These are phyloP conservation scores for Pegoplata infirma DNA, from an alignment of 2,888 invertebrate species.

Conservation along the genomic window DNA sequence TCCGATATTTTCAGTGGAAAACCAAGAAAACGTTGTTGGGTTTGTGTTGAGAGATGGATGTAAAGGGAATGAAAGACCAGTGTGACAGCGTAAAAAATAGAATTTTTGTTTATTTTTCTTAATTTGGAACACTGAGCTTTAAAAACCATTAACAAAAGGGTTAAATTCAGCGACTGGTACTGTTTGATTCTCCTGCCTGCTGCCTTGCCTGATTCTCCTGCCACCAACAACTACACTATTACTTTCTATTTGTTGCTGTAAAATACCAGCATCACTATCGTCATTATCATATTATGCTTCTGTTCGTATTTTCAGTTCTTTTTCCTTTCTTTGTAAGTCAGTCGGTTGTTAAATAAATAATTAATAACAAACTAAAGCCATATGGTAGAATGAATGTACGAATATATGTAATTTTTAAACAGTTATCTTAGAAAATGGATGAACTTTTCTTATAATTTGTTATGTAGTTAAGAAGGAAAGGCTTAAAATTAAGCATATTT, in stretches of 20 bases:
- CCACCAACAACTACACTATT: background rate
- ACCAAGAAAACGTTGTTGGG: slow-evolving; percentile 21
- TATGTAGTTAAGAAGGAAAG: no score
- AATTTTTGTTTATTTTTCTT: slow-evolving; percentile 44
- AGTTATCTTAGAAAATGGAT: no score
- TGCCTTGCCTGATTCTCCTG: slow-evolving; percentile 3
- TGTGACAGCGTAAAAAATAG: slow-evolving; percentile 33
- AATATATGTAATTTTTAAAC: background rate
- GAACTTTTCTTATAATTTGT: no score
- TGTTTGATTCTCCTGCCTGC: background rate
- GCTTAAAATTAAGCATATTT: no score
- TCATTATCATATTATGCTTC: background rate
- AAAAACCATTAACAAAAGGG: slow-evolving; percentile 18
- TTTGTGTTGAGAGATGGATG: slow-evolving; percentile 7
- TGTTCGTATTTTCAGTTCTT: background rate
- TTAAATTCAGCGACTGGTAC: slow-evolving; percentile 7
- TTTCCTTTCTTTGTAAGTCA: slow-evolving; percentile 5
- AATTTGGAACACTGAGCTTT: slow-evolving; percentile 43
- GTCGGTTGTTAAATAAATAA: slow-evolving; percentile 24
- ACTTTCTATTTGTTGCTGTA: slow-evolving; percentile 17
- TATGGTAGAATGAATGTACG: slow-evolving; percentile 8
- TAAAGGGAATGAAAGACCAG: background rate
- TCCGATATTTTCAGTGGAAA: background rate
- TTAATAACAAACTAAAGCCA: slow-evolving; percentile 41
- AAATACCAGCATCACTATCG: slow-evolving; percentile 1